phyloP scores from a whole-genome alignment of 23 tunicate species.

The Styela clava region DNA sequence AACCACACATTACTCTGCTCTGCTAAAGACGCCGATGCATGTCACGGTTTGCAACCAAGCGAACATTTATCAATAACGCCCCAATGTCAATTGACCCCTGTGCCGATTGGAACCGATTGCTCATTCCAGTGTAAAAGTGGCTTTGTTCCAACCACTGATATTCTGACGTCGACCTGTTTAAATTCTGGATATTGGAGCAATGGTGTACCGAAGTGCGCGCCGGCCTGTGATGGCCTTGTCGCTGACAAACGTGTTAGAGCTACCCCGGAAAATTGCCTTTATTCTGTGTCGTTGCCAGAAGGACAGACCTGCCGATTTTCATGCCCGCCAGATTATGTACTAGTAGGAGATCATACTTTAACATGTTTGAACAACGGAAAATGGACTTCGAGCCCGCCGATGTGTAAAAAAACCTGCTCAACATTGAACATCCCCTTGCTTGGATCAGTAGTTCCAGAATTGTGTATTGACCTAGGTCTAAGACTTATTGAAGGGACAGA shows the following conservation, averaged over 20 bases:
- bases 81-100: constrained; percentile 1
- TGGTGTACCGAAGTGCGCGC: constrained; percentile 30
- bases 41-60: constrained; percentile 19
- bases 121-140: constrained; percentile 32
- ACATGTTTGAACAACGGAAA: constrained; percentile 44
- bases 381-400: constrained; percentile 43
- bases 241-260: neutral
- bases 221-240: constrained; percentile 28
- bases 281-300: constrained; percentile 11
- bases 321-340: constrained; percentile 28
- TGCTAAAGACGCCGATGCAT: constrained; percentile 23
- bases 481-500: constrained; percentile 33
- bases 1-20: constrained; percentile 36
- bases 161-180: constrained; percentile 19
- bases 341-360: constrained; percentile 25
- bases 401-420: constrained; percentile 43
- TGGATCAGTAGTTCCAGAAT: constrained; percentile 35
- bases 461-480: constrained; percentile 20
- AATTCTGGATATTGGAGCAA: constrained; percentile 52
- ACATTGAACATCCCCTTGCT: constrained; percentile 26
- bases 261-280: constrained; percentile 33
- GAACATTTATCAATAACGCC: constrained; percentile 16
- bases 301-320: constrained; percentile 34
- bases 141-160: neutral
- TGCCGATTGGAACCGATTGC: constrained; percentile 42